A percentile compares a stretch with the other conserved stretches of the same genome.
These are phyloP conservation scores for Natator depressus DNA, from an alignment of 2,113 vertebrate genomes.

Conservation along the genomic window DNA sequence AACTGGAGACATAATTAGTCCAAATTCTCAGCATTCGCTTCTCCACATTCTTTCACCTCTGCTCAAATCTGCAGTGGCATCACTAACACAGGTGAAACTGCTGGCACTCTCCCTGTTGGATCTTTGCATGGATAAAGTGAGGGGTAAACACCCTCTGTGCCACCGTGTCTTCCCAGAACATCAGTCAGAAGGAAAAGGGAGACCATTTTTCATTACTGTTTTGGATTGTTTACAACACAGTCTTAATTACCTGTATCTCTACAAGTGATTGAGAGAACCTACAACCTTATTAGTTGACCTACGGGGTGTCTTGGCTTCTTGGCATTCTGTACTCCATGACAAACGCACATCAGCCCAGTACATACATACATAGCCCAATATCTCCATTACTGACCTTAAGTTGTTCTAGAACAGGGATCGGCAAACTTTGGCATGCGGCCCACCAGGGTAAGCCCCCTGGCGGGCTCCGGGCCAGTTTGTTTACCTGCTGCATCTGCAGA, in stretches of 20 bases:
- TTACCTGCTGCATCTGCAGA: no score
- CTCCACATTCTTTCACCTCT: not conserved
- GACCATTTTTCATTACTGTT: not conserved
- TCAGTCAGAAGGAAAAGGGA: not conserved
- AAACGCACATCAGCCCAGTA: not conserved
- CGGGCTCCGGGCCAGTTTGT: no score
- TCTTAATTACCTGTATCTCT: not conserved
- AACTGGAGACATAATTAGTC: not conserved
- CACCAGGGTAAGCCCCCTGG: no score
- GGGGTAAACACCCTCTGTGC: not conserved
- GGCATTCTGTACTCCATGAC: not conserved
- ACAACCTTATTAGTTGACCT: not conserved
- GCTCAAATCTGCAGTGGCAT: not conserved
- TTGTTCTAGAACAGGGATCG: not conserved
- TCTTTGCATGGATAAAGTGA: not conserved
- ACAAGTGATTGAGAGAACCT: not conserved
- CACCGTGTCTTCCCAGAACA: not conserved
- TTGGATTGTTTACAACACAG: not conserved
- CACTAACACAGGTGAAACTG: not conserved
- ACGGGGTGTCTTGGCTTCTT: not conserved
- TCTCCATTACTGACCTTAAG: not conserved
- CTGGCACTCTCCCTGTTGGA: not conserved
- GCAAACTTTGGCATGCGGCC: no score
- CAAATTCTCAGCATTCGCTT: not conserved
- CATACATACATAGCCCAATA: not conserved